Evolutionary conservation across 2,797 vertebrate species (phyloP).

Genomic region (Lycodopsis pacificus): DNA sequence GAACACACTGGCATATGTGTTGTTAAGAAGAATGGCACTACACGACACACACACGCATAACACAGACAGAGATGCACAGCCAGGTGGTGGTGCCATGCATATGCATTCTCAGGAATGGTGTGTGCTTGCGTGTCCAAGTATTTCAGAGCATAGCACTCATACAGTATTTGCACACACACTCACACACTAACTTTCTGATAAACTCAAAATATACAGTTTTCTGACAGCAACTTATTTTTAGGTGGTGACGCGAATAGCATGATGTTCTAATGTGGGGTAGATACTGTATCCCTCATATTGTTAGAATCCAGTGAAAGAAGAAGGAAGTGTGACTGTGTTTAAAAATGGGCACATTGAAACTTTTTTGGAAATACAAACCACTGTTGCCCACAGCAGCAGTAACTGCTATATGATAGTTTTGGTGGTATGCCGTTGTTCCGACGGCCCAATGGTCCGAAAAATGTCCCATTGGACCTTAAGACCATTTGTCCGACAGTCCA

Average conservation of each 20-base stretch:
- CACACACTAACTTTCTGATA: neutral
- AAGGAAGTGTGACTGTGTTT: neutral
- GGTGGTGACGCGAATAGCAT: neutral
- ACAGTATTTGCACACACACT: neutral
- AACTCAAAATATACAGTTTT: slow-evolving; percentile 6
- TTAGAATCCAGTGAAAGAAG: neutral
- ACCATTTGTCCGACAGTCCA: no score
- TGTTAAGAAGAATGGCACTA: slow-evolving; percentile 45
- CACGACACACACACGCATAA: slow-evolving; percentile 25
- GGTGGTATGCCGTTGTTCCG: neutral
- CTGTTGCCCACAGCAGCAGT: neutral
- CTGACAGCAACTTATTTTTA: neutral
- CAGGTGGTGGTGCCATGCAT: slow-evolving; percentile 65
- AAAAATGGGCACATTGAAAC: neutral
- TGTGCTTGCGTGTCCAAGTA: neutral
- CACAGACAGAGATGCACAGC: slow-evolving; percentile 23
- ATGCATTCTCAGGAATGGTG: slow-evolving; percentile 45
- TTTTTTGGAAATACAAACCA: neutral
- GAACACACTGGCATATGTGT: slow-evolving; percentile 72
- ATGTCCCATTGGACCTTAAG: no score
- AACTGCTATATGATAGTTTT: neutral
- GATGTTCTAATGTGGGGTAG: neutral
- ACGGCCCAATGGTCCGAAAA: no score
- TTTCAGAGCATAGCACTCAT: neutral
- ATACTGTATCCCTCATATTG: neutral